A percentile compares a stretch with the other conserved stretches of the same genome.
These are phyloP conservation scores for Drosophila insularis DNA, from an alignment of 1,140 invertebrate genomes.

Conservation along the genomic window DNA sequence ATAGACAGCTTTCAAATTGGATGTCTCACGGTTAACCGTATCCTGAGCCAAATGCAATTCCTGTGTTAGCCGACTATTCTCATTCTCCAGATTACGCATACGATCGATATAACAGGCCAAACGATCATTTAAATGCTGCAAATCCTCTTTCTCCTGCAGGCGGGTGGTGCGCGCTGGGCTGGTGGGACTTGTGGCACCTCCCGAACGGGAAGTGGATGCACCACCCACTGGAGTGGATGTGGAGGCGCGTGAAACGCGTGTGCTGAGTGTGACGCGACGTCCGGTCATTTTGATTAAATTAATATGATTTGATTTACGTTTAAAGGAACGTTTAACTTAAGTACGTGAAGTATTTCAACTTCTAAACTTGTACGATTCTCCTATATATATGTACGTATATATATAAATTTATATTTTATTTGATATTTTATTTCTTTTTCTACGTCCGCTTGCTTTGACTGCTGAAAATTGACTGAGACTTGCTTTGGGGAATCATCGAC, in stretches of 20 bases:
- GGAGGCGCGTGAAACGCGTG: constrained; percentile 76
- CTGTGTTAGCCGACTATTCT: constrained; percentile 93
- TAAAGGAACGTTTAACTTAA: constrained; percentile 40
- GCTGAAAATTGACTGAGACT: constrained; percentile 64
- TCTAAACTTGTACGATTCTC: constrained; percentile 15
- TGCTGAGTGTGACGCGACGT: constrained; percentile 71
- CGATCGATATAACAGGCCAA: constrained; percentile 97
- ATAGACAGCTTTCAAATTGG: constrained; percentile 95
- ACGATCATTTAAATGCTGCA: constrained; percentile 97
- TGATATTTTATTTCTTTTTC: constrained; percentile 3
- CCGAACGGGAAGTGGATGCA: constrained; percentile 39
- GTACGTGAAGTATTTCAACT: constrained; percentile 41
- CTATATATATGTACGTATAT: not conserved
- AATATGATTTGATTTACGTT: constrained; percentile 7
- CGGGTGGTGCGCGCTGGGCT: constrained; percentile 95
- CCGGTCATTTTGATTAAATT: constrained; percentile 63
- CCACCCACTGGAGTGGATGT: constrained; percentile 74
- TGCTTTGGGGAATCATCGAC: constrained; percentile 66
- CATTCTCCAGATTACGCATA: constrained; percentile 94
- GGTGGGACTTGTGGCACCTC: constrained; percentile 71
- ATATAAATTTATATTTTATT: constrained; percentile 14
- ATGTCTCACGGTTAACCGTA: constrained; percentile 91
- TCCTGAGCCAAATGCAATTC: constrained; percentile 92
- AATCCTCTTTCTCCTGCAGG: constrained; percentile 95
- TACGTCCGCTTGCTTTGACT: constrained; percentile 67